Conservation (phyloP, 2,113 vertebrate genomes). For the Cochlearius cochlearius region DNA sequence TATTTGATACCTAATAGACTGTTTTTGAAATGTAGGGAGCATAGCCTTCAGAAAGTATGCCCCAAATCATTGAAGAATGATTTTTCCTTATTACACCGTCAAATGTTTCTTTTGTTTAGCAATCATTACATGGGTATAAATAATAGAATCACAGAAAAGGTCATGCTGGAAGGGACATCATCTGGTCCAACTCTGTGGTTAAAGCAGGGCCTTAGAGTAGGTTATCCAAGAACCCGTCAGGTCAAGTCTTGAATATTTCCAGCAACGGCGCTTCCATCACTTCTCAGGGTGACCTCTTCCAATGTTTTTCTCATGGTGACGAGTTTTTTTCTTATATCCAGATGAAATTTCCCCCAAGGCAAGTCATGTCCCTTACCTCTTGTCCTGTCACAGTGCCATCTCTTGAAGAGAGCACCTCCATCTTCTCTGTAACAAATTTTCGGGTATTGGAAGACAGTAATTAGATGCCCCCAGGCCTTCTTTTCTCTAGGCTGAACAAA, state of each 20-base stretch:
- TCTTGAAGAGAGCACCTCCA: background rate
- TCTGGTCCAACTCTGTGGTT: background rate
- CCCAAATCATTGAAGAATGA: background rate
- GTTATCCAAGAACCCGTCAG: background rate
- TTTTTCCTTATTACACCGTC: background rate
- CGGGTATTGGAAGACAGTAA: background rate
- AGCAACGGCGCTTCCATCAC: background rate
- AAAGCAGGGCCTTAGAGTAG: background rate
- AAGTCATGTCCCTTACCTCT: background rate
- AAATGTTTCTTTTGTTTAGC: background rate
- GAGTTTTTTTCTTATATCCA: background rate
- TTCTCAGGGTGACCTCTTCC: background rate
- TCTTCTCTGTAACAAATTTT: background rate
- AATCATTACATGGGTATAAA: background rate
- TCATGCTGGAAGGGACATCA: background rate
- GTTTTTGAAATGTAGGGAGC: background rate
- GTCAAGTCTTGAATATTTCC: background rate
- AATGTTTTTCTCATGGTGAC: background rate
- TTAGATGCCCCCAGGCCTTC: background rate
- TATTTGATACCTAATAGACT: background rate
- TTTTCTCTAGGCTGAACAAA: background rate
- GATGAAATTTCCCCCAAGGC: background rate
- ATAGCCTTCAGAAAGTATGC: background rate
- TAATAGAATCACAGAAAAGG: background rate
- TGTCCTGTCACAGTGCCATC: background rate